Conservation (phyloP, 2,888 invertebrate genomes). For the Drosophila subsilvestris region DNA sequence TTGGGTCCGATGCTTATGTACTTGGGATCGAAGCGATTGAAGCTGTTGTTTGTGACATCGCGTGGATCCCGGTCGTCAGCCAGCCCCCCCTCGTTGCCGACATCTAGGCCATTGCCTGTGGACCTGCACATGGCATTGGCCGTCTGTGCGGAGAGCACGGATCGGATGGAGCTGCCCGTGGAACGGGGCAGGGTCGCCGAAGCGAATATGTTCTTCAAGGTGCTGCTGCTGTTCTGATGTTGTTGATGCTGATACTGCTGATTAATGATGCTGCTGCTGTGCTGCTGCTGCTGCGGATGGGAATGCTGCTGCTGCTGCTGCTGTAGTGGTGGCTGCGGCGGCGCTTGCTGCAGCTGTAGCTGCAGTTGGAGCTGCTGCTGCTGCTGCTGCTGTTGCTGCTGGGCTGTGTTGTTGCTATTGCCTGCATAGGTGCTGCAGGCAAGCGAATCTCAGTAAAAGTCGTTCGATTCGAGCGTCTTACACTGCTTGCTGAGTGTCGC, state of each 20-base stretch:
- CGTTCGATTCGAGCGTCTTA: constrained; percentile 96
- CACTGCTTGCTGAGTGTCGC: constrained; percentile 97
- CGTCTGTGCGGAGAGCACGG: constrained; percentile 81
- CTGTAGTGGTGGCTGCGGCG: constrained; percentile 55
- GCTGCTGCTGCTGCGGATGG: constrained; percentile 53
- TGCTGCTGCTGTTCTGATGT: constrained; percentile 54
- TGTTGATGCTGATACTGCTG: constrained; percentile 53
- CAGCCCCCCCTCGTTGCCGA: constrained; percentile 48
- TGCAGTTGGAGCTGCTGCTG: constrained; percentile 43
- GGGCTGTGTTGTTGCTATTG: constrained; percentile 82
- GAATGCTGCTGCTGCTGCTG: constrained; percentile 52
- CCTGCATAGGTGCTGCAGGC: constrained; percentile 86
- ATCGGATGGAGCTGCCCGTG: constrained; percentile 82
- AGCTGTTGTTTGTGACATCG: constrained; percentile 84
- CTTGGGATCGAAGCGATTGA: constrained; percentile 84
- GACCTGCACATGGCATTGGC: constrained; percentile 82
- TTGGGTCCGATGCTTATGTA: constrained; percentile 84
- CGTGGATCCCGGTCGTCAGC: constrained; percentile 83
- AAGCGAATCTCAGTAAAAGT: constrained; percentile 95
- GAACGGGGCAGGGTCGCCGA: constrained; percentile 83
- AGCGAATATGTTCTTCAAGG: constrained; percentile 82
- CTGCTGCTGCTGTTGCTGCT: constrained; percentile 54
- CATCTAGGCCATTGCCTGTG: constrained; percentile 79
- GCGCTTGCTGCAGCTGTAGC: constrained; percentile 46
- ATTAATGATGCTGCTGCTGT: constrained; percentile 65